These are phyloP conservation scores for Sinosuthora webbiana DNA, from an alignment of 2,113 vertebrate genomes.

Conservation along the genomic window DNA sequence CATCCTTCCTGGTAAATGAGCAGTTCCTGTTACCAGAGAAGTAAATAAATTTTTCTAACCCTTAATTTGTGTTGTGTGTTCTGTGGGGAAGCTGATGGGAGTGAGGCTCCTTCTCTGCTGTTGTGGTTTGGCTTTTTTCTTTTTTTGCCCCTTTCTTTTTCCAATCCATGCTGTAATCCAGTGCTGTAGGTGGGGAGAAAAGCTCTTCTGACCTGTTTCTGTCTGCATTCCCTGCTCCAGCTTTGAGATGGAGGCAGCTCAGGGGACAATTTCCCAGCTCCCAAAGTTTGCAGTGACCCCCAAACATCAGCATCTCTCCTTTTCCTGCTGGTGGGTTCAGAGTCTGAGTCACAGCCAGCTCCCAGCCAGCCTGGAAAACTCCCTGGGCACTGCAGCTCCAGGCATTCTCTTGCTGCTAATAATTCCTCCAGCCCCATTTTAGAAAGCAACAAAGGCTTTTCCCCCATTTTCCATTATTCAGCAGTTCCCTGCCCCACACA, in stretches of 20 bases:
- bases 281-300: neutral
- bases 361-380: neutral
- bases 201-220: neutral
- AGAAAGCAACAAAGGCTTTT: neutral
- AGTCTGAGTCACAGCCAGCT: neutral
- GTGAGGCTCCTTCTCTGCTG: neutral
- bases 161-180: no score
- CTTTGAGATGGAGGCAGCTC: neutral
- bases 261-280: neutral
- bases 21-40: slow-evolving; percentile 73
- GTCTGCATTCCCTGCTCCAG: neutral
- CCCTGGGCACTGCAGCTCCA: neutral
- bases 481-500: neutral
- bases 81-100: neutral
- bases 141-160: neutral
- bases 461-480: neutral
- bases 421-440: neutral
- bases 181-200: neutral
- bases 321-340: neutral
- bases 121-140: neutral
- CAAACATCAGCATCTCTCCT: neutral
- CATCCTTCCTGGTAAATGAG: slow-evolving; percentile 97
- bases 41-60: slow-evolving; percentile 67
- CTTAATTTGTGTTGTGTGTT: slow-evolving; percentile 31
- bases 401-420: neutral